Conservation (phyloP, 2,888 invertebrate species). For the Andrena dorsata region DNA sequence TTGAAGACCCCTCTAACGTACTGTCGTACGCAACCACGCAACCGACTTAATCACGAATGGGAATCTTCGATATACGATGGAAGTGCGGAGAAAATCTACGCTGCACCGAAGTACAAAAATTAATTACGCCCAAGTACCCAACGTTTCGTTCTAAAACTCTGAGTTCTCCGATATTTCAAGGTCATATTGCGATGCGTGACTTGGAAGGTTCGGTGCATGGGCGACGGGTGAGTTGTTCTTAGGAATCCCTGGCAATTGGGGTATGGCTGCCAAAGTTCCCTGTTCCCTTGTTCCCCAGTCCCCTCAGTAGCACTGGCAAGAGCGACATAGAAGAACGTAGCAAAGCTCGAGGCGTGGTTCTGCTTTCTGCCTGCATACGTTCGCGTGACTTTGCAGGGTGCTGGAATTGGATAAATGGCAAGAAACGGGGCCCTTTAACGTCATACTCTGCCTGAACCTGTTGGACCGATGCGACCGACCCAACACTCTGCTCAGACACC, state of each 20-base stretch:
- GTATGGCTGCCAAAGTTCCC: no score
- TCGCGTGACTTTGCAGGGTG: slow-evolving; percentile 85
- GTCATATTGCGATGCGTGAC: no score
- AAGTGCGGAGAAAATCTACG: slow-evolving; percentile 9
- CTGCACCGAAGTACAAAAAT: no score
- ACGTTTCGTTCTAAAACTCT: no score
- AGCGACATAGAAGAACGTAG: no score
- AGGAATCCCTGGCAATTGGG: no score
- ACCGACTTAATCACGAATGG: slow-evolving; percentile 21
- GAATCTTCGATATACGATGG: slow-evolving; percentile 14
- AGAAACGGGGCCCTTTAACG: slow-evolving; percentile 87
- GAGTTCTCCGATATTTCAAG: no score
- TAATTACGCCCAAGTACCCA: no score
- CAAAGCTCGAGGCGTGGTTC: background rate
- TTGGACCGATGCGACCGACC: slow-evolving; percentile 97
- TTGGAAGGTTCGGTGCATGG: no score
- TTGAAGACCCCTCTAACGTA: background rate
- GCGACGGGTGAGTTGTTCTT: no score
- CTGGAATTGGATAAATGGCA: slow-evolving; percentile 90
- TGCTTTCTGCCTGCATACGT: background rate
- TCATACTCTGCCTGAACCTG: slow-evolving; percentile 96
- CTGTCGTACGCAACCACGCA: slow-evolving; percentile 8
- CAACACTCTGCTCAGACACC: slow-evolving; percentile 90
- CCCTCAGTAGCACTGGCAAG: no score
- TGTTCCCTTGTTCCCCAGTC: no score